Evolutionary conservation across 2,797 vertebrate species (phyloP).

Genomic region (Buphagus erythrorhynchus): DNA sequence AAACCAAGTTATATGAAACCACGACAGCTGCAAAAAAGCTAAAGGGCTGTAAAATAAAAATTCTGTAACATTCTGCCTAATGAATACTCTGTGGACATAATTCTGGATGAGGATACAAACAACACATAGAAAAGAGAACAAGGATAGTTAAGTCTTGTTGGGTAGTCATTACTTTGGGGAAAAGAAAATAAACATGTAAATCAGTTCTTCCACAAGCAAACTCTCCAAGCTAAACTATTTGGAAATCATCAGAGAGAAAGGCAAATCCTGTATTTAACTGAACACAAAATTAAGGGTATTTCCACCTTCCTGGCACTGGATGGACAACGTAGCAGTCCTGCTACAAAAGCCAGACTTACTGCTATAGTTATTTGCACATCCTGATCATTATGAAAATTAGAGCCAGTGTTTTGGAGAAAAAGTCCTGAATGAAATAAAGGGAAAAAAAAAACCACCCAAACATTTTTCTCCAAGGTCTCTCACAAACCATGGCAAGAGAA

Average conservation of each 20-base stretch:
- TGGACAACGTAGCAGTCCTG: background rate
- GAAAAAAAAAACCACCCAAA: accelerated
- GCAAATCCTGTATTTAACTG: background rate
- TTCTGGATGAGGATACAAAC: background rate
- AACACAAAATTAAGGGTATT: background rate
- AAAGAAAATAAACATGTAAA: background rate
- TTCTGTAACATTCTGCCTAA: background rate
- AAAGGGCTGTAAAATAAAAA: background rate
- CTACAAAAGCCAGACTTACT: background rate
- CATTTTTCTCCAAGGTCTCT: background rate
- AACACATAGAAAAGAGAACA: background rate
- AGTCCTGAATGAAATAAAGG: background rate
- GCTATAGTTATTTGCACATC: background rate
- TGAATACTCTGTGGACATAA: background rate
- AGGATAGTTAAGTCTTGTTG: background rate
- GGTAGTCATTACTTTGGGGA: background rate
- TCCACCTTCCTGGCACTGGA: background rate
- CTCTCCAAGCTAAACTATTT: background rate
- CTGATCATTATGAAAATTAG: background rate
- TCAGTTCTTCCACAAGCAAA: background rate
- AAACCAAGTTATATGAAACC: too few relatives aligned
- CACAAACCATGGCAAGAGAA: background rate
- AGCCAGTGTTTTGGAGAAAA: background rate
- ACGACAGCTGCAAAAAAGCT: background rate
- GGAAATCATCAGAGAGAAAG: background rate